A percentile compares a stretch with the other conserved stretches of the same genome.
Conservation (phyloP, 2,888 invertebrate genomes). For the Pecten maximus region DNA sequence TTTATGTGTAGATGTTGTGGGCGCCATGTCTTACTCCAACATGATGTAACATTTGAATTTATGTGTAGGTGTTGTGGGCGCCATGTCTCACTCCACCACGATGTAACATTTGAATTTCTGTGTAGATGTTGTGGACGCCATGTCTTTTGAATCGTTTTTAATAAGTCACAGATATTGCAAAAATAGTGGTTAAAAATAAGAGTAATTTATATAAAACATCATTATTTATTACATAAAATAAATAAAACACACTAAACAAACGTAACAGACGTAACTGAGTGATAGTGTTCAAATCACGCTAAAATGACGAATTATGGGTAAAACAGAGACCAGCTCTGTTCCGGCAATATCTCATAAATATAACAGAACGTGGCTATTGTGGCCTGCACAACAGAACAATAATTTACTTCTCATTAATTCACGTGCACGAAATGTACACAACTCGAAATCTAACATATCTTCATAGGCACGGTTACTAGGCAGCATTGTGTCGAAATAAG, state of each 20-base stretch:
- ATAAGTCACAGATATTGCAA: too few species aligned
- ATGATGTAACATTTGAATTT: too few species aligned
- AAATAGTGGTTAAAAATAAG: neutral
- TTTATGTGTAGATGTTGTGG: too few species aligned
- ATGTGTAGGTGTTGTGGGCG: too few species aligned
- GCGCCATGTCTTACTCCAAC: too few species aligned
- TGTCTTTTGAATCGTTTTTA: too few species aligned
- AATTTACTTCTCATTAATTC: neutral
- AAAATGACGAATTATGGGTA: neutral
- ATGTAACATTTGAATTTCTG: too few species aligned
- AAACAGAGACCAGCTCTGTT: neutral
- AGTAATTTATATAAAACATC: neutral
- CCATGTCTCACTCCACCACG: too few species aligned
- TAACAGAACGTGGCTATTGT: constrained; percentile 21
- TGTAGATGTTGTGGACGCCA: too few species aligned
- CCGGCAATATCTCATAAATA: neutral
- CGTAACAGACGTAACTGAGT: neutral
- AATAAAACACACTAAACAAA: neutral
- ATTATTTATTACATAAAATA: constrained; percentile 2
- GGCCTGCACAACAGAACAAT: neutral
- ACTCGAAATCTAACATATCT: too few species aligned
- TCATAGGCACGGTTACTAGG: too few species aligned
- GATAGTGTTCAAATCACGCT: neutral
- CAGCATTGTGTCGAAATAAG: neutral
- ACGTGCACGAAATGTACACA: neutral